Evolutionary conservation across 2,888 invertebrate species (phyloP).

Genomic region (Melipona beecheii): DNA sequence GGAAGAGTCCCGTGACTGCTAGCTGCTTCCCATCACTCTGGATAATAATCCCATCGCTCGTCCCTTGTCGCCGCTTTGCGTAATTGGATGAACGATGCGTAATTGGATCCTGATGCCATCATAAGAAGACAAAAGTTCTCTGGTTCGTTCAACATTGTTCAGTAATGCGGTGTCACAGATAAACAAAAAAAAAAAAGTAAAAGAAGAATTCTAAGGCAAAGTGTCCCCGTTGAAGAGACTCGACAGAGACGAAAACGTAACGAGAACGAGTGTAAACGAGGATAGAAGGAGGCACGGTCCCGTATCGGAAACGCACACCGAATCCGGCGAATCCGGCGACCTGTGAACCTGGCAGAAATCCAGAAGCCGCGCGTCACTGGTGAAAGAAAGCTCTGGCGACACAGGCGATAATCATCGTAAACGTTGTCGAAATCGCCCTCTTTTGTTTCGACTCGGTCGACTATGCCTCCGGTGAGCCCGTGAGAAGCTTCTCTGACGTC

Average conservation of each 20-base stretch:
- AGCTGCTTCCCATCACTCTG: not conserved
- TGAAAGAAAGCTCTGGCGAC: slow-evolving; percentile 26
- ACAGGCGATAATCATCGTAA: slow-evolving; percentile 36
- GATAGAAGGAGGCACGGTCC: not conserved
- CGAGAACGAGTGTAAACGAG: too few relatives aligned
- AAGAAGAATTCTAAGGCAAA: not conserved
- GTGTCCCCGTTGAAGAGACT: too few relatives aligned
- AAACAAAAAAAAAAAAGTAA: not conserved
- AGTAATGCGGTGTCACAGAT: not conserved
- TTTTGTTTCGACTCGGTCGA: not conserved
- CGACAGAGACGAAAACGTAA: not conserved
- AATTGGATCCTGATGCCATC: not conserved
- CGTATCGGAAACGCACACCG: slow-evolving; percentile 28
- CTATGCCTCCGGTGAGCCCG: not conserved
- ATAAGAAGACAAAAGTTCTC: slow-evolving; percentile 8
- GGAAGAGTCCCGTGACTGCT: not conserved
- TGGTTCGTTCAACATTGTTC: not conserved
- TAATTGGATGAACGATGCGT: slow-evolving; percentile 19
- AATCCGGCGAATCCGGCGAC: slow-evolving; percentile 32
- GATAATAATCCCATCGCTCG: not conserved
- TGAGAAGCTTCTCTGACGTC: not conserved
- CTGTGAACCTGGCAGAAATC: slow-evolving; percentile 47
- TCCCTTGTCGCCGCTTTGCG: not conserved
- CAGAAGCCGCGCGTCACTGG: slow-evolving; percentile 30
- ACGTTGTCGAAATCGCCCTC: slow-evolving; percentile 36